These are phyloP conservation scores for Cliona cf. orientalis DNA, from an alignment of 37 sponge, comb jelly and placozoan species.

Conservation along the genomic window DNA sequence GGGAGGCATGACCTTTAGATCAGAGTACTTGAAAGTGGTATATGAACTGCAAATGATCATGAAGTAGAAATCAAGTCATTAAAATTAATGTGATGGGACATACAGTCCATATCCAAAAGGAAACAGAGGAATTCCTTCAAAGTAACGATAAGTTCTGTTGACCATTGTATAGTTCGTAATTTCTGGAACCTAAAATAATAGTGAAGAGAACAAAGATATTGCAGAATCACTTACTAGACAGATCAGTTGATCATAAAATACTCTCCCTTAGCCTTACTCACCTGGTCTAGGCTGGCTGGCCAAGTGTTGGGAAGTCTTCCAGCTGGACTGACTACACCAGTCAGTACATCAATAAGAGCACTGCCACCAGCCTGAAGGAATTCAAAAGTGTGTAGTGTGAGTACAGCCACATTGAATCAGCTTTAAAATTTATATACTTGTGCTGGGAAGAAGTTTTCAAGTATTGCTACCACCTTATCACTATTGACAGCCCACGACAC, in stretches of 20 bases:
- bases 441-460: slow-evolving; percentile 48
- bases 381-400: too few species aligned
- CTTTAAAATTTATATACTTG: slow-evolving; percentile 30
- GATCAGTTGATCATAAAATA: too few species aligned
- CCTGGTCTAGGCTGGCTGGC: slow-evolving; percentile 58
- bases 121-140: slow-evolving; percentile 37
- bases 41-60: slow-evolving; percentile 37
- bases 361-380: slow-evolving; percentile 34
- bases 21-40: too few species aligned
- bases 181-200: background rate
- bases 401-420: too few species aligned
- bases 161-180: slow-evolving; percentile 72
- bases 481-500: slow-evolving; percentile 39
- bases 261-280: slow-evolving; percentile 9
- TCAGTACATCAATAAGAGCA: slow-evolving; percentile 39
- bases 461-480: slow-evolving; percentile 34
- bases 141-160: slow-evolving; percentile 66
- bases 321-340: slow-evolving; percentile 38
- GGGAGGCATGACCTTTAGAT: slow-evolving; percentile 16
- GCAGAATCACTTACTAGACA: background rate
- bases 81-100: background rate
- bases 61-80: slow-evolving; percentile 8
- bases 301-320: slow-evolving; percentile 72
- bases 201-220: background rate
- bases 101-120: slow-evolving; percentile 77